Evolutionary conservation across 2,888 invertebrate genomes (phyloP).

Genomic region (Colostygia pectinataria): DNA sequence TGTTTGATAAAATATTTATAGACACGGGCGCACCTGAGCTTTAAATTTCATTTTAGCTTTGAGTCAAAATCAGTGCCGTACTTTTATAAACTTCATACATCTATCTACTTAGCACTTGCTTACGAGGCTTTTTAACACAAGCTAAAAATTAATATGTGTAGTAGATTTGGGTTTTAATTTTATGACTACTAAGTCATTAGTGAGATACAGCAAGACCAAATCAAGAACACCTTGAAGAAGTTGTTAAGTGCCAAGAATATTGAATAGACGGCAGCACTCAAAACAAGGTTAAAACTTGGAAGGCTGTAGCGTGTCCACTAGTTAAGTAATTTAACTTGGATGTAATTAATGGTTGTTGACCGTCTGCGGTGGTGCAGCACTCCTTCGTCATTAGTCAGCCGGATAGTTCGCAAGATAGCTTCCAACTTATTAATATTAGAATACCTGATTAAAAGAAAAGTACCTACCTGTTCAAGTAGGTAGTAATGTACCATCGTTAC

Average conservation of each 20-base stretch:
- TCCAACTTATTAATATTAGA: slow-evolving; percentile 21
- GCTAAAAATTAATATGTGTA: no score
- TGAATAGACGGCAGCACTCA: slow-evolving; percentile 21
- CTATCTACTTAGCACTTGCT: no score
- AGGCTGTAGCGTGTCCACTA: slow-evolving; percentile 28
- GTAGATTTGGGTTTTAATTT: no score
- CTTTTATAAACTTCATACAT: neutral
- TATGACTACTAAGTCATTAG: no score
- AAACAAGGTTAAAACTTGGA: slow-evolving; percentile 17
- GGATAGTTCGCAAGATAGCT: slow-evolving; percentile 44
- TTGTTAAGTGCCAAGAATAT: slow-evolving; percentile 26
- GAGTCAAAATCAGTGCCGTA: neutral
- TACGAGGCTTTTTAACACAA: no score
- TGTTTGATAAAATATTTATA: slow-evolving; percentile 16
- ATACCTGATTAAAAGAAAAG: slow-evolving; percentile 9
- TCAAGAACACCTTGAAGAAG: neutral
- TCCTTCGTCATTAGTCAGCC: slow-evolving; percentile 48
- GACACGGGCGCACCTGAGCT: slow-evolving; percentile 6
- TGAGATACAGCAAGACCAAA: neutral
- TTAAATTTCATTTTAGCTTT: neutral
- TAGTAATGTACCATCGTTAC: no score
- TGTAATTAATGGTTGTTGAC: slow-evolving; percentile 61
- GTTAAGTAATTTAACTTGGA: slow-evolving; percentile 48
- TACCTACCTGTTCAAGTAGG: no score
- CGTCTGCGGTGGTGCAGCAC: slow-evolving; percentile 47